Conservation (phyloP, 2,797 vertebrate genomes). For the Sciaenops ocellatus region DNA sequence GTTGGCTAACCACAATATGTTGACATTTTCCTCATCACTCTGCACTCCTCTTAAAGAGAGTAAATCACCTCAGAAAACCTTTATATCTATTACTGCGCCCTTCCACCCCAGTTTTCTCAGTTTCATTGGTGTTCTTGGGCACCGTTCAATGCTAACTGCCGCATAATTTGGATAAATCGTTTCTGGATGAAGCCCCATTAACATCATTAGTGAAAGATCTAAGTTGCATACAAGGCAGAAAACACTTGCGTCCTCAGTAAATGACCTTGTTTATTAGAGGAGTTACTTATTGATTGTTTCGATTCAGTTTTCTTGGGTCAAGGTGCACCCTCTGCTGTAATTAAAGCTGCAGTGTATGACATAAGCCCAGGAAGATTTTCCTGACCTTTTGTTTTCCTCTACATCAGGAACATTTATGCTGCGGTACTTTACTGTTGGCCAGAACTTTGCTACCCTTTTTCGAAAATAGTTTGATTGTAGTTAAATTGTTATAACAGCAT, state of each 20-base stretch:
- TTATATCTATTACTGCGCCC: not conserved
- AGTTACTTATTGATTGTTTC: constrained; percentile 60
- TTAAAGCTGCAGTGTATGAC: constrained; percentile 35
- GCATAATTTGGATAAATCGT: constrained; percentile 51
- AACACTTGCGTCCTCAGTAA: constrained; percentile 18
- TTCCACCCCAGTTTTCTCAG: not conserved
- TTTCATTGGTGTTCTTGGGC: constrained; percentile 8
- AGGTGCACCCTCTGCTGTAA: constrained; percentile 23
- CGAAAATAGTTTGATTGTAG: constrained; percentile 10
- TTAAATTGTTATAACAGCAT: not conserved
- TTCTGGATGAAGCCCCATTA: constrained; percentile 50
- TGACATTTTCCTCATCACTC: constrained; percentile 31
- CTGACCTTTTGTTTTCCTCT: constrained; percentile 5
- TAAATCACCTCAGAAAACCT: constrained; percentile 3
- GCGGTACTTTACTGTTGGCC: constrained; percentile 3
- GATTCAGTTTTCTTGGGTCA: constrained; percentile 34
- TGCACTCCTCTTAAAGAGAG: constrained; percentile 3
- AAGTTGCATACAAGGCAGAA: constrained; percentile 51
- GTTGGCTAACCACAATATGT: constrained; percentile 43
- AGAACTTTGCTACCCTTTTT: not conserved
- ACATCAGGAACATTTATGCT: not conserved
- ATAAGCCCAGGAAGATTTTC: constrained; percentile 15
- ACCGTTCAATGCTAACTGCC: constrained; percentile 5
- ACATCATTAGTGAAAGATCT: constrained; percentile 52
- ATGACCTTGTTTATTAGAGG: constrained; percentile 51